Conservation (phyloP, 2,113 vertebrate species). For the Proterorhinus semilunaris region DNA sequence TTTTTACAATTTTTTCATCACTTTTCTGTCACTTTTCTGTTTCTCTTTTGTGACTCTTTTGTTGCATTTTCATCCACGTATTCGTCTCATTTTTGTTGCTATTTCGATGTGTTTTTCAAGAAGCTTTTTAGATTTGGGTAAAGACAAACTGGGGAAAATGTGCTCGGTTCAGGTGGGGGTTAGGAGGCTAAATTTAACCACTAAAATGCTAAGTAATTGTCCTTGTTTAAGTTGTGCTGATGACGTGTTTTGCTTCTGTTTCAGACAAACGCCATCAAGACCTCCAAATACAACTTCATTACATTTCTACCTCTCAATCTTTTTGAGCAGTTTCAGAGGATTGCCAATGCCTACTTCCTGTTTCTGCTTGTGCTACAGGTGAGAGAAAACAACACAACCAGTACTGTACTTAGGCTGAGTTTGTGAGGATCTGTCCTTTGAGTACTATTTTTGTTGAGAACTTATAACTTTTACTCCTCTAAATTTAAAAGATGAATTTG, state of each 20-base stretch:
- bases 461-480: background rate
- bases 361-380: slow-evolving; percentile 92
- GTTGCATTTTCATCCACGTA: no score
- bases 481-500: no score
- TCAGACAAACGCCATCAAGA: slow-evolving; percentile 92
- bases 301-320: slow-evolving; percentile 94
- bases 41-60: no score
- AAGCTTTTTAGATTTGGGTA: no score
- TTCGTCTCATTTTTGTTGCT: no score
- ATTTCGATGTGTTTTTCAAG: no score
- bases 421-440: background rate
- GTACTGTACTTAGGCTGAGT: background rate
- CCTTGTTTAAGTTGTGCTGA: background rate
- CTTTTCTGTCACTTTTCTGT: no score
- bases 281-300: slow-evolving; percentile 89
- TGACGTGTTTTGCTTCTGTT: slow-evolving; percentile 10
- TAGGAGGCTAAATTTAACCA: no score
- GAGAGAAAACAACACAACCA: slow-evolving; percentile 10
- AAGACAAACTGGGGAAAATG: no score
- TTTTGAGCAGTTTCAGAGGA: slow-evolving; percentile 95
- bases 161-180: no score
- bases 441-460: background rate
- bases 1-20: no score
- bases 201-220: background rate
- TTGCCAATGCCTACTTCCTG: slow-evolving; percentile 96